Base-by-base conservation (phyloP, 1,140 invertebrate genomes). In the Triops cancriformis region DNA sequence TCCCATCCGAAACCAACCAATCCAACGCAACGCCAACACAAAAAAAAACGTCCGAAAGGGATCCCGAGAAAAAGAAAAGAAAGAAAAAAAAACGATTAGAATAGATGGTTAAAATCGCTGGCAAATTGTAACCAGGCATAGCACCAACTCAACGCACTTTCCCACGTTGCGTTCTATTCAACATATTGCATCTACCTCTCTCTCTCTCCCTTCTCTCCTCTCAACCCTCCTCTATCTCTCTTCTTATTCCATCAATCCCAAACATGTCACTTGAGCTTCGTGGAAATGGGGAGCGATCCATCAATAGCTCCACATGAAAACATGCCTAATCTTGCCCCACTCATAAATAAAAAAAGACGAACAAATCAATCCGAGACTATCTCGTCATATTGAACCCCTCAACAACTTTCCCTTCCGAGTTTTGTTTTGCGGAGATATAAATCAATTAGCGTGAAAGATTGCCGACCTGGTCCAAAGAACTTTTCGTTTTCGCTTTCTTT, bases 201-300 rank as follows among this genome's bases (percentile, higher is more conserved):
- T 18, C 12, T n/a, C 14, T 76, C 27, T 10, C 42, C 18, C 31
- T 37, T 37, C 31, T 37, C 31, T 37, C 31, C 7, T 37, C 31
- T 37, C 31, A 37, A 37, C 31, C 31, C 31, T 37, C 31, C 31
- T 37, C 31, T 37, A 37, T 37, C 31, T 37, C 31, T 37, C 31
- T 37, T 37, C 31, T 37, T 37, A 37, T 64, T 64, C 51, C 51
- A 64, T 64, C 51, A n/a, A 64, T 64, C 51, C 51, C 9, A 64
- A 64, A 64, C 51, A 64, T 64, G 51, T 64, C 51, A 64, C 51
- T 64, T 64, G 51, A 64, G 51, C 51, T 64, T 64, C 51, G 51
- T 64, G 51, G 51, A 64, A 64, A 37, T 37, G 31, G 31, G 31
- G 31, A 37, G 7, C 2, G 2, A 37, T 37, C 31, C 31, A 37